Evolutionary conservation across 2,888 invertebrate species (phyloP).

Genomic region (Limnephilus lunatus): DNA sequence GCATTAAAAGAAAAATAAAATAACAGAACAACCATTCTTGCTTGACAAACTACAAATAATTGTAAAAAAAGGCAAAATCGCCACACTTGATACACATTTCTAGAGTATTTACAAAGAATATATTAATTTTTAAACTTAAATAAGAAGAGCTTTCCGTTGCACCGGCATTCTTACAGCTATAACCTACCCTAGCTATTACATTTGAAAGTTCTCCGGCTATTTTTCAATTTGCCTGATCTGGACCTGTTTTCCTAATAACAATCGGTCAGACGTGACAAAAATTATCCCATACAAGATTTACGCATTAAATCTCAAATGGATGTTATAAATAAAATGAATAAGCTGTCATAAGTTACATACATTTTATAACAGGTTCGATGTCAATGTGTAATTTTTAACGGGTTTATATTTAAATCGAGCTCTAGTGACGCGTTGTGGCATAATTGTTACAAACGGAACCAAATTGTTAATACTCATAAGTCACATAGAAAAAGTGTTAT

Average conservation of each 20-base stretch:
- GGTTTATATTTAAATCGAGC: not conserved
- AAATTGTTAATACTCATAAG: not conserved
- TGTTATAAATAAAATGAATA: not conserved
- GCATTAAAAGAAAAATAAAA: no score
- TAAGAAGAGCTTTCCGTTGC: no score
- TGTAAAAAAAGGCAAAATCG: no score
- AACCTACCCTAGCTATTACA: no score
- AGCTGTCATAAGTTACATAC: not conserved
- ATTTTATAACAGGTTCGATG: not conserved
- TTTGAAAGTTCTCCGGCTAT: not conserved
- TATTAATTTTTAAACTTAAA: no score
- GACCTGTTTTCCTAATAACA: not conserved
- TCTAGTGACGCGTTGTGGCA: not conserved
- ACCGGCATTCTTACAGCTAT: no score
- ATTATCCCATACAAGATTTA: not conserved
- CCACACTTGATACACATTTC: no score
- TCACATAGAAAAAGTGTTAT: not conserved
- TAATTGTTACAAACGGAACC: not conserved
- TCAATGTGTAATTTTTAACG: not conserved
- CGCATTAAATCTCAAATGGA: not conserved
- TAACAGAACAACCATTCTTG: no score
- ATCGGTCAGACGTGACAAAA: constrained; percentile 24
- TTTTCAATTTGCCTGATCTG: not conserved
- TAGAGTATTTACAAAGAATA: no score
- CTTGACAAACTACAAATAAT: no score